Base-by-base conservation (phyloP, 23 tunicate genomes). In the Halocynthia roretzi region DNA sequence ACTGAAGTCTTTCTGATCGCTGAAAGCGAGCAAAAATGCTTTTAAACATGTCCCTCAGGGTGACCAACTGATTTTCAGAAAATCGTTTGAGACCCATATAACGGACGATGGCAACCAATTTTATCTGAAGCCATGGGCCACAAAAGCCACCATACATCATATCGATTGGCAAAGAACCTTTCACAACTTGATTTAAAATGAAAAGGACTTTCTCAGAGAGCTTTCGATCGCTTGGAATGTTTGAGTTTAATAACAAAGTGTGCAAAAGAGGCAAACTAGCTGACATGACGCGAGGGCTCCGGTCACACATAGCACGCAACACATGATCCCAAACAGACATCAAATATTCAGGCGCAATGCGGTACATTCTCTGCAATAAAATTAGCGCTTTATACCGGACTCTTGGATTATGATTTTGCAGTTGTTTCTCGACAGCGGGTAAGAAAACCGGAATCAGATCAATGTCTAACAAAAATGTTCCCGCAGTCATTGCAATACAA, bases 361-460 rank as follows among this genome's bases (percentile, higher is more conserved):
- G 17, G 56, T 67, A 80, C 84, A 89, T 76, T 11, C 76, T 50
- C 14, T 70, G 77, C 44, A 89, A 53, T 67, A 79, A 77, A 55
- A 23, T 22, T 5, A 89, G 17, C 6, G 88, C 76, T 76, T 83
- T 68, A 8, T 49, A 17, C n/a, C 88, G 66, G 7, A 89, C 85
- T 5, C 57, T 54, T 14, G 85, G 23, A 62, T 68, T 53, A 17
- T 6, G 12, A 63, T 77, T 77, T 7, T 67, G 18, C 31, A 83
- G 7, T 77, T 75, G 66, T 55, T 84, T 74, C 50, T 89, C 96
- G 51, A 84, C 65, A 6, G 51, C 49, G 6, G 95, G 87, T 18
- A 82, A 58, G 18, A 88, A 80, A 48, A 89, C 89, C 49, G 89
- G 89, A 49, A 89, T 82, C 7, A 89, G 51, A 67, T 88, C 95